phyloP scores from a whole-genome alignment of 1,140 invertebrate genomes.

The Tribolium castaneum region DNA sequence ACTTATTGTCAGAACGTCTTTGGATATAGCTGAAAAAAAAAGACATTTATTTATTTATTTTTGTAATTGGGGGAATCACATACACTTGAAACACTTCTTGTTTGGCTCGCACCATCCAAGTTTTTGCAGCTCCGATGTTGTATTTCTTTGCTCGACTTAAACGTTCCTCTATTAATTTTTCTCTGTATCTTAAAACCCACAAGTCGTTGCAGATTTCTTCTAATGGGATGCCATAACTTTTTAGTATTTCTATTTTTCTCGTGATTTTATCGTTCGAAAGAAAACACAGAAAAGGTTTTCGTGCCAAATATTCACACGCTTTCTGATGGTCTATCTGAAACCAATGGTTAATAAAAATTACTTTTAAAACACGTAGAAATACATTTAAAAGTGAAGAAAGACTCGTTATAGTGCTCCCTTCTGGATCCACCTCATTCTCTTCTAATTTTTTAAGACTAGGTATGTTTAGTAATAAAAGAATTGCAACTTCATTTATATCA shows the following conservation, averaged over 20 bases:
- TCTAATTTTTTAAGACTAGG: constrained; percentile 42
- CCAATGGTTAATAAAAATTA: constrained; percentile 11
- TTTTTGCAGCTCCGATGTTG: constrained; percentile 66
- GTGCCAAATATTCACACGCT: constrained; percentile 47
- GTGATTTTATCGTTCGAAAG: constrained; percentile 45
- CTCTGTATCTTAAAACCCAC: constrained; percentile 66
- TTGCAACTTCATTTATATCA: constrained; percentile 45
- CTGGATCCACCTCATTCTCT: not conserved
- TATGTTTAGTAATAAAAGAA: constrained; percentile 44
- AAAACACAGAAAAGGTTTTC: constrained; percentile 49
- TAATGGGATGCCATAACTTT: constrained; percentile 62
- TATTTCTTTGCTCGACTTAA: constrained; percentile 62
- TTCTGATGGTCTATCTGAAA: constrained; percentile 46
- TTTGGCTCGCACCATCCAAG: constrained; percentile 69
- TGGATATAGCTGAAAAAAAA: constrained; percentile 62
- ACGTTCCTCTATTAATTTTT: constrained; percentile 61
- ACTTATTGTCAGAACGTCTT: constrained; percentile 62
- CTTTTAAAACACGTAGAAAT: constrained; percentile 2
- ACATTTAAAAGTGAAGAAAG: constrained; percentile 48
- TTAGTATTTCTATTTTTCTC: constrained; percentile 48
- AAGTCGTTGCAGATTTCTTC: constrained; percentile 66
- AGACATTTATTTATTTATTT: constrained; percentile 12
- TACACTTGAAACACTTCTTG: constrained; percentile 64
- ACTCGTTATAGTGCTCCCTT: constrained; percentile 42
- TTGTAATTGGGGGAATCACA: constrained; percentile 26